phyloP scores from a whole-genome alignment of 2,113 vertebrate genomes.

The Corythoichthys haematopterus region DNA sequence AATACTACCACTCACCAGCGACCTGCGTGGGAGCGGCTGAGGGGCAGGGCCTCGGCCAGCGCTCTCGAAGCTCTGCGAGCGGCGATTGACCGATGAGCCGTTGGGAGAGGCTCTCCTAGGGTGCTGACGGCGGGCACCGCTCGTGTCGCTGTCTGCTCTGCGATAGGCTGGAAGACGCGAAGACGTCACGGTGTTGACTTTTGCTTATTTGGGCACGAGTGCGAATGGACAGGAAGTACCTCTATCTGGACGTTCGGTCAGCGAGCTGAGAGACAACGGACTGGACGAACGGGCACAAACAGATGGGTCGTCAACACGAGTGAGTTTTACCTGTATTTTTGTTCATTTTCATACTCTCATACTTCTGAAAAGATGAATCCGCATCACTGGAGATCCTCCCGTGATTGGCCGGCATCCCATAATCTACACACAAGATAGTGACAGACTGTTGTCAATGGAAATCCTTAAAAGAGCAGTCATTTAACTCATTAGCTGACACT shows the following conservation, averaged over 20 bases:
- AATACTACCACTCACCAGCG: conserved; percentile 42
- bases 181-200: too few species aligned
- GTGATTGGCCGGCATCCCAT: conserved; percentile 50
- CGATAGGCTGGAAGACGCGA: conserved; percentile 49
- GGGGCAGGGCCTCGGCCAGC: conserved; percentile 44
- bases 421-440: conserved; percentile 37
- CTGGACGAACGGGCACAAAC: conserved; percentile 34
- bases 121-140: conserved; percentile 29
- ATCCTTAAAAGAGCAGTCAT: too few species aligned
- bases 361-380: conserved; percentile 58
- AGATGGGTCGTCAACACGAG: background rate
- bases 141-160: conserved; percentile 47
- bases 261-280: conserved; percentile 42
- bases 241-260: conserved; percentile 46
- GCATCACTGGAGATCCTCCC: conserved; percentile 45
- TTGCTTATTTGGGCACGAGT: background rate
- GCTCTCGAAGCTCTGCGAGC: conserved; percentile 56
- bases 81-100: conserved; percentile 35
- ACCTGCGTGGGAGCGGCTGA: conserved; percentile 56
- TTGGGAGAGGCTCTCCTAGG: conserved; percentile 30
- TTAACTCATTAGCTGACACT: too few species aligned
- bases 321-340: too few species aligned
- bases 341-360: conserved; percentile 43
- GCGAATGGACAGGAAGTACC: conserved; percentile 28
- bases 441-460: too few species aligned